Evolutionary conservation across 2,888 invertebrate genomes (phyloP).

Genomic region (Lasioglossum lativentre): DNA sequence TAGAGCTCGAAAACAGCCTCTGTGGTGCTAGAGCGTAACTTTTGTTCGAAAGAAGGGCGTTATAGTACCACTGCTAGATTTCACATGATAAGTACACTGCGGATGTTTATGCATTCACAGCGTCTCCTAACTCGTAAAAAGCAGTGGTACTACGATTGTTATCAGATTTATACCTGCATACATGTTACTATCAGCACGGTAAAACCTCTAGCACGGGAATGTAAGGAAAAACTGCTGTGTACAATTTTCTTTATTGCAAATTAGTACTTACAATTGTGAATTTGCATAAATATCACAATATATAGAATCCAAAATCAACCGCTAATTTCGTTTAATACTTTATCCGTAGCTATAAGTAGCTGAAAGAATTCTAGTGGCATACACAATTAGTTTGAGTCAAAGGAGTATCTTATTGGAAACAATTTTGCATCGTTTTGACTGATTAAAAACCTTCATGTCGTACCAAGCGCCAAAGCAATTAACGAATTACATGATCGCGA

Average conservation of each 20-base stretch:
- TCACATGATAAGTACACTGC: neutral
- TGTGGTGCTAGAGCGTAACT: neutral
- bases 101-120: neutral
- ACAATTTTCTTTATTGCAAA: neutral
- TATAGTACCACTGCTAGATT: neutral
- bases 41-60: neutral
- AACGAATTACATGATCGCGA: slow-evolving; percentile 5
- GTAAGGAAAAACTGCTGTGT: neutral
- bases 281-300: neutral
- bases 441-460: slow-evolving; percentile 7
- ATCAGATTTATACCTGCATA: neutral
- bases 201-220: neutral
- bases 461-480: slow-evolving; percentile 37
- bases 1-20: neutral
- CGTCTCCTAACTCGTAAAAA: slow-evolving; percentile 6
- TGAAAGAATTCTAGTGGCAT: slow-evolving; percentile 19
- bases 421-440: slow-evolving; percentile 16
- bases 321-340: slow-evolving; percentile 35
- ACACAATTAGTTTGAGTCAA: neutral
- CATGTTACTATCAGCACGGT: neutral
- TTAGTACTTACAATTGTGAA: neutral
- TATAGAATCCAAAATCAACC: neutral
- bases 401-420: slow-evolving; percentile 15
- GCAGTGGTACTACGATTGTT: neutral
- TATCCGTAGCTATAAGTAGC: slow-evolving; percentile 26